Conservation (phyloP, 2,113 vertebrate genomes). For the Morone chrysops region DNA sequence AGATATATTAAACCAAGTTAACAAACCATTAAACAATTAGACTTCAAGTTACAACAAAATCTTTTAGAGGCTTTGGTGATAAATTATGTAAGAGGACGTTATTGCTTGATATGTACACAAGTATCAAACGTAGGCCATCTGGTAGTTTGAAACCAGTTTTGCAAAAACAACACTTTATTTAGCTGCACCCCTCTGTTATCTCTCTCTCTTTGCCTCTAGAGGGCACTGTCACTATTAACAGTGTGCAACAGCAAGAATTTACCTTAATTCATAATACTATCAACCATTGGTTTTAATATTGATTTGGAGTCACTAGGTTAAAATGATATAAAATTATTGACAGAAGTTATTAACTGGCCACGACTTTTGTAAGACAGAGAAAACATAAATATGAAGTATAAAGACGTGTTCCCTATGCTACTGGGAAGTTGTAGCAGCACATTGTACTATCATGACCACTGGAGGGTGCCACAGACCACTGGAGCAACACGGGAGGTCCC, state of each 20-base stretch:
- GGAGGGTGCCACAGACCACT: slow-evolving; percentile 60
- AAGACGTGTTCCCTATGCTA: background rate
- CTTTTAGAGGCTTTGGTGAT: background rate
- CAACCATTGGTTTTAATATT: background rate
- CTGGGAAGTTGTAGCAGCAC: background rate
- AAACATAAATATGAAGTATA: background rate
- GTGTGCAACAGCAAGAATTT: background rate
- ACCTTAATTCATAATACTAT: background rate
- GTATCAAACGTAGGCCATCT: background rate
- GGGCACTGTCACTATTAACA: background rate
- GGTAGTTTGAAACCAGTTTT: background rate
- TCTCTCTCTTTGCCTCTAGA: background rate
- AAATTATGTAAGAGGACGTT: background rate
- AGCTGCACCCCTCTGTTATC: background rate
- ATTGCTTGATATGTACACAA: background rate
- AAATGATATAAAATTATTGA: background rate
- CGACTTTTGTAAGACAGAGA: background rate
- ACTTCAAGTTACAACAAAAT: background rate
- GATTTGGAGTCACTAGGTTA: background rate
- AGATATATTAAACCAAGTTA: background rate
- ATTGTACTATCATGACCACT: slow-evolving; percentile 37
- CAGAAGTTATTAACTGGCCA: background rate
- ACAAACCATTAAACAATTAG: background rate
- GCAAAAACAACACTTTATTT: background rate
- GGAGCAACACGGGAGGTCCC: background rate